These are phyloP conservation scores for Chaetophractus vellerosus DNA, from an alignment of 2,797 vertebrate species.

Conservation along the genomic window DNA sequence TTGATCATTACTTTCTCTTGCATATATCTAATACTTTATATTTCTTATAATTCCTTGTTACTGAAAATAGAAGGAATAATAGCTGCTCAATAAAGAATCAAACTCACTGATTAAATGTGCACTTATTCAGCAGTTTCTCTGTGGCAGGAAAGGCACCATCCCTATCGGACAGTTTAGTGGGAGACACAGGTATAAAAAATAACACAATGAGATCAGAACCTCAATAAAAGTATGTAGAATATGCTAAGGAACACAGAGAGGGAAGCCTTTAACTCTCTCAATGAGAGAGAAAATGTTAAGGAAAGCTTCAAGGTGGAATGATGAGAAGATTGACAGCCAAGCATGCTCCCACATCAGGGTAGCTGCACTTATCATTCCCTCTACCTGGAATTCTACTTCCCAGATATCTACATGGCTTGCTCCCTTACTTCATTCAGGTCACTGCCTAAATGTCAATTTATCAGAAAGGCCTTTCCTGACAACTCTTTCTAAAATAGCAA, in stretches of 20 bases:
- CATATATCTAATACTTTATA: neutral
- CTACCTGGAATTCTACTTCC: neutral
- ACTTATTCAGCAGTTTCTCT: neutral
- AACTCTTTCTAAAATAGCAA: neutral
- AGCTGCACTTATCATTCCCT: neutral
- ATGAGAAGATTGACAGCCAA: neutral
- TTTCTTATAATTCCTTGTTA: slow-evolving; percentile 42
- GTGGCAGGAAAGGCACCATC: neutral
- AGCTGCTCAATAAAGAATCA: slow-evolving; percentile 5
- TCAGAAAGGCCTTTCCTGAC: neutral
- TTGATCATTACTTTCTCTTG: slow-evolving; percentile 15
- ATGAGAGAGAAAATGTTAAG: neutral
- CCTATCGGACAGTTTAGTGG: neutral
- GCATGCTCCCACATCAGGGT: neutral
- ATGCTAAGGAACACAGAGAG: neutral
- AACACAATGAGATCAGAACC: neutral
- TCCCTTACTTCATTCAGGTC: slow-evolving; percentile 10
- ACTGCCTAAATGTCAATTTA: neutral
- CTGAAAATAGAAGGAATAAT: neutral
- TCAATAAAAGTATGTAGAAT: neutral
- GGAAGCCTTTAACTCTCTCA: neutral
- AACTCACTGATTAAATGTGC: neutral
- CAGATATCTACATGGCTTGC: neutral
- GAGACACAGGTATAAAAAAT: neutral
- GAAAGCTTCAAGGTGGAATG: neutral